Percentiles rank a stretch among this genome's conserved stretches.
Conservation (phyloP, 2,113 vertebrate genomes). For the Mus spicilegus region DNA sequence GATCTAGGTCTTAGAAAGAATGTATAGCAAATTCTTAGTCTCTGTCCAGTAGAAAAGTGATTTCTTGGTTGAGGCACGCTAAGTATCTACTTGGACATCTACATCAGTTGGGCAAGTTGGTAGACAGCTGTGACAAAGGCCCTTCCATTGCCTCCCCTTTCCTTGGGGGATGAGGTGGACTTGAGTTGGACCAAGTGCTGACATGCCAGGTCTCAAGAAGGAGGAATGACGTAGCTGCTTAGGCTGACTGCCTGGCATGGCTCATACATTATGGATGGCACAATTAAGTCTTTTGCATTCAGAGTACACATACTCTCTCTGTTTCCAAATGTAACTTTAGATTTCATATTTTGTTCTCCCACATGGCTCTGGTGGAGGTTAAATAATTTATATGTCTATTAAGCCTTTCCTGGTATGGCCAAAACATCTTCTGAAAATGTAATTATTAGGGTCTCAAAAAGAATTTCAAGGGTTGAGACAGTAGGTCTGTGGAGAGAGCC, state of each 20-base stretch:
- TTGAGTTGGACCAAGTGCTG: neutral
- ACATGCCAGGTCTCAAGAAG: neutral
- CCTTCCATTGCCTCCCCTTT: neutral
- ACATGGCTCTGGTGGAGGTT: constrained; percentile 19
- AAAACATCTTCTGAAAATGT: neutral
- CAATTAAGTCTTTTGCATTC: constrained; percentile 37
- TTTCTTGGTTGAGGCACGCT: constrained; percentile 16
- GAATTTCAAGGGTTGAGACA: neutral
- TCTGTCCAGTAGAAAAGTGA: neutral
- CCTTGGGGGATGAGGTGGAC: neutral
- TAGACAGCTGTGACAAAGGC: neutral
- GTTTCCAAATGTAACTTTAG: neutral
- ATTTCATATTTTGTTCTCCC: constrained; percentile 37
- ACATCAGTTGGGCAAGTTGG: neutral
- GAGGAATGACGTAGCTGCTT: neutral
- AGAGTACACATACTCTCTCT: neutral
- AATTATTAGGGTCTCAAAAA: constrained; percentile 11
- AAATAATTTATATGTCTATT: constrained; percentile 62
- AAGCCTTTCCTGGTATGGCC: constrained; percentile 41
- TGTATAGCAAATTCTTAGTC: neutral
- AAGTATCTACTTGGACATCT: neutral
- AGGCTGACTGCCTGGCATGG: neutral
- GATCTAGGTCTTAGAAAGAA: constrained; percentile 21
- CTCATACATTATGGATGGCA: constrained; percentile 26
- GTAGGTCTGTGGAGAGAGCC: neutral